Evolutionary conservation across 2,888 invertebrate genomes (phyloP), one percentile per base, ranked within the genome.

Genomic region (Tuberolachnus salignus): DNA sequence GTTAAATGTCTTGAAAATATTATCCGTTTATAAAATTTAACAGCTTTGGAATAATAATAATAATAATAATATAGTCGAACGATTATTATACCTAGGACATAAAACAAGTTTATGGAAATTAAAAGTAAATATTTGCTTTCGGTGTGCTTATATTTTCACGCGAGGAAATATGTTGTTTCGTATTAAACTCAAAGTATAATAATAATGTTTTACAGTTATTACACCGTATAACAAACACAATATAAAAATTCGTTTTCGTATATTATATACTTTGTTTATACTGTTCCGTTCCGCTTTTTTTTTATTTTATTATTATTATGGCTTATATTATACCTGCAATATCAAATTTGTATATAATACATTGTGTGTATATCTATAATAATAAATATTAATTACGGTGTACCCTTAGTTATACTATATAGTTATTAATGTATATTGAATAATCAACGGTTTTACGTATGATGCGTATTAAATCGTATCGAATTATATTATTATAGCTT

Each of bases 61-160:
- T n/a, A n/a, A n/a, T 34, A 4, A 34, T 34, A 34, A 34, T 4
- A 16, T 1, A 3, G 42, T 42, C 21, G 19, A 19, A 67, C 13
- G 8, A 19, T 67, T 53, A 53, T 53, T 19, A n/a, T n/a, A 34
- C 34, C 14, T 46, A 44, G 8, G n/a, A 34, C 16, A 46, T 49
- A 10, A 34, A 61, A 46, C 61, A 63, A 19, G 61, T 61, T 34
- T 61, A 61, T 34, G 51, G 11, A 73, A 63, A 73, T 73, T 51
- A 73, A 73, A 61, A 63, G 61, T 61, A 73, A 73, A 73, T 61
- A 73, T 73, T 73, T 73, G 21, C 8, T 42, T 34, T 73, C 16
- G 26, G 51, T 19, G 14, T 53, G 19, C 34, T 34, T 34, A 34
- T 34, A 34, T 34, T 34, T 34, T 44, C 3, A 19, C 34, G 8